Percentiles rank a stretch among this genome's conserved stretches.
Conservation (phyloP, 2,113 vertebrate genomes). For the Chloroceryle aenea region DNA sequence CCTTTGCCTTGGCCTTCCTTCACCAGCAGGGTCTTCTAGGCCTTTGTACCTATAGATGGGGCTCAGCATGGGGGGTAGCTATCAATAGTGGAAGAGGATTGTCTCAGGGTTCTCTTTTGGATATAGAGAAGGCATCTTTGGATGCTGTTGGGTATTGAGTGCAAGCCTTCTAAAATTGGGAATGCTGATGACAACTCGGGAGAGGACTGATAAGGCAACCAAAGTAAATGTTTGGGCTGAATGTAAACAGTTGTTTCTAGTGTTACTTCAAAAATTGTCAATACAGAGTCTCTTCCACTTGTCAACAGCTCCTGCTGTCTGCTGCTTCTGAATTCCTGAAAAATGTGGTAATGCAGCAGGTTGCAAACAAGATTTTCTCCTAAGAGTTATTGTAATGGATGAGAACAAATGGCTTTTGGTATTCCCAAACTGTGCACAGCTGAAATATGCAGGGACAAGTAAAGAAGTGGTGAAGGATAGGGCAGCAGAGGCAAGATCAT, state of each 20-base stretch:
- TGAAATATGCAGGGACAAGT: not conserved
- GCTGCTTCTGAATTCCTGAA: not conserved
- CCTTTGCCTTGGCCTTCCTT: not conserved
- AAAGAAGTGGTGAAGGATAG: not conserved
- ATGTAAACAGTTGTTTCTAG: not conserved
- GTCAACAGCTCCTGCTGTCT: not conserved
- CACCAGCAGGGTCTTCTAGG: not conserved
- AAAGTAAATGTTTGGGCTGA: not conserved
- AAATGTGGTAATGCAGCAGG: not conserved
- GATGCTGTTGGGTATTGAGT: not conserved
- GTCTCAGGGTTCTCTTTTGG: not conserved
- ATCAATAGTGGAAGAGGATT: not conserved
- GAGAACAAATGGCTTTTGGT: not conserved
- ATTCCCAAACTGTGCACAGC: not conserved
- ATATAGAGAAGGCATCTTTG: not conserved
- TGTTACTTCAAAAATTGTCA: not conserved
- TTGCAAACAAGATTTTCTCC: not conserved
- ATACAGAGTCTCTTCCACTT: not conserved
- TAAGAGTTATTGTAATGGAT: not conserved
- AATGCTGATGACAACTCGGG: not conserved
- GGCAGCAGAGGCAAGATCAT: not conserved
- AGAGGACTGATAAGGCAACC: not conserved
- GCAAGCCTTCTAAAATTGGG: not conserved
- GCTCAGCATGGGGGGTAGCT: not conserved
- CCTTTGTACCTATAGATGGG: not conserved